A percentile compares a stretch with the other conserved stretches of the same genome.
Conservation (phyloP, 64 coral and sea anemone species). For the Hydrozoanthus tunicans region DNA sequence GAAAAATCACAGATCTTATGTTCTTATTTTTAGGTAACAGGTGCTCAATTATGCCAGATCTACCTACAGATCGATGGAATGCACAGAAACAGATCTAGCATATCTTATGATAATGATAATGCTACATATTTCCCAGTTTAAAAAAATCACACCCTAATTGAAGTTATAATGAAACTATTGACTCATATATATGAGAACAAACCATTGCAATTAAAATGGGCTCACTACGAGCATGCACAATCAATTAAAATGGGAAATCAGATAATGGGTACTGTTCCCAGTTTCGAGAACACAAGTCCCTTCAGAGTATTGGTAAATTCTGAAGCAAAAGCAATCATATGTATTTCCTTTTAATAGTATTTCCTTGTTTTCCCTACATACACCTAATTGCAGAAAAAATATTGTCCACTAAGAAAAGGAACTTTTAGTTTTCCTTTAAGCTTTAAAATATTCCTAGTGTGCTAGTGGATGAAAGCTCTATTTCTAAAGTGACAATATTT, state of each 20-base stretch:
- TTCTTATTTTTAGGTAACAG: slow-evolving; percentile 3
- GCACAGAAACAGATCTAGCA: not conserved
- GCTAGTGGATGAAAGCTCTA: too few species aligned
- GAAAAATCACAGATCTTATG: too few species aligned
- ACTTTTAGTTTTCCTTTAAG: too few species aligned
- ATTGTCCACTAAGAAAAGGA: not conserved
- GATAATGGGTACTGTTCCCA: slow-evolving; percentile 22
- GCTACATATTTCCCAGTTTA: slow-evolving; percentile 48
- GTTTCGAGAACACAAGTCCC: slow-evolving; percentile 41
- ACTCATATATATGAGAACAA: slow-evolving; percentile 53
- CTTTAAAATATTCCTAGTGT: too few species aligned
- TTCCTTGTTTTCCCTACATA: not conserved
- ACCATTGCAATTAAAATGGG: slow-evolving; percentile 15
- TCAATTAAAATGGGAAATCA: slow-evolving; percentile 33
- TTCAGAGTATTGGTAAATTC: slow-evolving; percentile 50
- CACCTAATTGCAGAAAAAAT: not conserved
- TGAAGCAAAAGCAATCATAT: slow-evolving; percentile 40
- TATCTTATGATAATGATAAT: slow-evolving; percentile 10
- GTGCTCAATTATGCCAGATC: slow-evolving; percentile 3
- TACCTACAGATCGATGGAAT: slow-evolving; percentile 41
- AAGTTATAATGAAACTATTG: slow-evolving; percentile 51
- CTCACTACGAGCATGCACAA: slow-evolving; percentile 22
- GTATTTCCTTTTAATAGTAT: not conserved
- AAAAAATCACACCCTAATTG: slow-evolving; percentile 55
- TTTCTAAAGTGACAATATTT: too few species aligned